Evolutionary conservation across 1,140 invertebrate genomes (phyloP).

Genomic region (Wasmannia auropunctata): DNA sequence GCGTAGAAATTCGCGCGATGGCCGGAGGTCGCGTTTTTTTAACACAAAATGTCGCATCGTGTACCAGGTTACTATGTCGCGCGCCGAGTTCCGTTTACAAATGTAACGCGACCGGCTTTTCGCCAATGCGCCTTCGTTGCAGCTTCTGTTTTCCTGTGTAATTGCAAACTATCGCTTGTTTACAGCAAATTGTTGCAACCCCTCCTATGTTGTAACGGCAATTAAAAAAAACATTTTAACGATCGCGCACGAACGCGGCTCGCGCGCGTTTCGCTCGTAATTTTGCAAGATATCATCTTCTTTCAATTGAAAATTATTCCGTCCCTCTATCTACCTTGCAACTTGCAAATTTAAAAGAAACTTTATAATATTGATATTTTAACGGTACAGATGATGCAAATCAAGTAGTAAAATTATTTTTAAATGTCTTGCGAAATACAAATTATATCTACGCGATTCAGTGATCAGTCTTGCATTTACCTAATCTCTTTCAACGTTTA

Average conservation of each 20-base stretch:
- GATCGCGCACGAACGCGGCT: background rate
- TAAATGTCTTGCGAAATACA: background rate
- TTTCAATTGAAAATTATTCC: background rate
- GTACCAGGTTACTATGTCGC: constrained; percentile 80
- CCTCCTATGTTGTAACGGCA: background rate
- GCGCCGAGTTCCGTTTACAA: constrained; percentile 73
- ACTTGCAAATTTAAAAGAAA: constrained; percentile 10
- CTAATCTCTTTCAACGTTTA: background rate
- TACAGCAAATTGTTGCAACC: constrained; percentile 68
- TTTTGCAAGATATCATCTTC: constrained; percentile 9
- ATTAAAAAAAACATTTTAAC: constrained; percentile 14
- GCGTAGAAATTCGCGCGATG: background rate
- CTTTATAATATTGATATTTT: constrained; percentile 10
- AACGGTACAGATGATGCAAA: background rate
- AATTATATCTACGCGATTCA: background rate
- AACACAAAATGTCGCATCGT: constrained; percentile 82
- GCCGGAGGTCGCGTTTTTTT: constrained; percentile 75
- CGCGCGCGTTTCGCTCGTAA: background rate
- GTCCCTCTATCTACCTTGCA: background rate
- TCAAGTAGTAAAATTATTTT: background rate
- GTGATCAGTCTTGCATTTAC: background rate
- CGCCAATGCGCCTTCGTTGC: constrained; percentile 65
- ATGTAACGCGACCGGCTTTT: constrained; percentile 73
- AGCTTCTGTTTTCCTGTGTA: constrained; percentile 80
- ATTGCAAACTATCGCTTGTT: constrained; percentile 77